Evolutionary conservation across 2,797 vertebrate species (phyloP).

Genomic region (Enteromius thamalakanensis): DNA sequence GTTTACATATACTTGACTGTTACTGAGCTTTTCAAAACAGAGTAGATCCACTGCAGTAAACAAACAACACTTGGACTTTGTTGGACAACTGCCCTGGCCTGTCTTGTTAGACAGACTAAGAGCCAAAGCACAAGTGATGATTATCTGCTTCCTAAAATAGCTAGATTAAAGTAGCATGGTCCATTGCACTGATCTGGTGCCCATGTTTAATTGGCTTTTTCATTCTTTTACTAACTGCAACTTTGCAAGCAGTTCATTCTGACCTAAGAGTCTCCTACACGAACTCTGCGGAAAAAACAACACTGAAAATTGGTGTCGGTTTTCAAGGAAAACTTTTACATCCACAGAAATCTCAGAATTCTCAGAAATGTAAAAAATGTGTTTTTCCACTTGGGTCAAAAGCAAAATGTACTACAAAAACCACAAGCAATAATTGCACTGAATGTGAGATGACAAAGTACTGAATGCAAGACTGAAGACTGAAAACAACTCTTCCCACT

Average conservation of each 20-base stretch:
- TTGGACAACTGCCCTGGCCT: neutral
- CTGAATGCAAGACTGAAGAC: neutral
- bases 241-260: neutral
- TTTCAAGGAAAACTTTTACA: constrained; percentile 1
- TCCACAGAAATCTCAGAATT: neutral
- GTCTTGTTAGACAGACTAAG: constrained; percentile 30
- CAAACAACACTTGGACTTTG: neutral
- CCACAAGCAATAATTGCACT: neutral
- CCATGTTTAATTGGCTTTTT: constrained; percentile 41
- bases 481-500: constrained; percentile 1
- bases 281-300: neutral
- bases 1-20: neutral
- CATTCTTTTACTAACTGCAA: constrained; percentile 40
- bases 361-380: constrained; percentile 22
- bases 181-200: constrained; percentile 27
- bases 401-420: constrained; percentile 11
- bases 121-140: constrained; percentile 54
- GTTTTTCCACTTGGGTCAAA: constrained; percentile 18
- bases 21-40: constrained; percentile 14
- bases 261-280: neutral
- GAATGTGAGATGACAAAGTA: constrained; percentile 6
- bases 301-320: neutral
- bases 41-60: neutral
- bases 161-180: constrained; percentile 48
- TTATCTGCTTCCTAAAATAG: constrained; percentile 49